Percentiles rank a stretch among this genome's conserved stretches.
Conservation (phyloP, 1,140 invertebrate species). For the Leptoteleia sp. region DNA sequence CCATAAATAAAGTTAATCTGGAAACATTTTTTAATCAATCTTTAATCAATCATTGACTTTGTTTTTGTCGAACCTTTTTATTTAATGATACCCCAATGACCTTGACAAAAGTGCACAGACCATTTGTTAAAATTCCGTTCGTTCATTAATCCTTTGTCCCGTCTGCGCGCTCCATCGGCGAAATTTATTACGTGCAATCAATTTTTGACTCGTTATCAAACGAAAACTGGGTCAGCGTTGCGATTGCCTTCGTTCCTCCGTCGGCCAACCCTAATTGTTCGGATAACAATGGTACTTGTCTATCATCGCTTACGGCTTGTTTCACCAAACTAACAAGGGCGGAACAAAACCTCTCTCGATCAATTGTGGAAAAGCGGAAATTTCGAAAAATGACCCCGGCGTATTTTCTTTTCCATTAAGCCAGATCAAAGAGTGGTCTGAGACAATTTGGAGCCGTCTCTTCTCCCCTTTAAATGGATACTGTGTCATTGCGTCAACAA, state of each 20-base stretch:
- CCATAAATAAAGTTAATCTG: too few relatives aligned
- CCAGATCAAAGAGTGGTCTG: conserved; percentile 11
- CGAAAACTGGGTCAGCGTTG: conserved; percentile 25
- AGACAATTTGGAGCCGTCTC: not conserved
- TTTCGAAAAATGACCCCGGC: not conserved
- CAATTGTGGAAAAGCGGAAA: not conserved
- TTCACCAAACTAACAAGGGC: conserved; percentile 21
- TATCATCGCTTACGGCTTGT: conserved; percentile 30
- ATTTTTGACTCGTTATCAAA: conserved; percentile 47
- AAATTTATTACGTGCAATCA: conserved; percentile 33
- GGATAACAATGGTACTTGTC: conserved; percentile 37
- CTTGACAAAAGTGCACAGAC: not conserved
- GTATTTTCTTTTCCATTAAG: conserved; percentile 22
- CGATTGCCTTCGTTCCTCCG: conserved; percentile 8
- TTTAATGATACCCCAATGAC: not conserved
- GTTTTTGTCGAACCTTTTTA: not conserved
- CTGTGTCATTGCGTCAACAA: conserved; percentile 19
- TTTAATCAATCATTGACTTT: not conserved
- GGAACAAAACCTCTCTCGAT: conserved; percentile 3
- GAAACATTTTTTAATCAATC: too few relatives aligned
- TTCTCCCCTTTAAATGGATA: conserved; percentile 14
- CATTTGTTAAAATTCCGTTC: not conserved
- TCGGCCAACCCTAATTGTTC: conserved; percentile 38
- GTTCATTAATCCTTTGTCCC: conserved; percentile 13
- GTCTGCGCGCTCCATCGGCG: not conserved